Evolutionary conservation across 1,140 invertebrate species (phyloP).

Genomic region (Aphaenogaster rudis): DNA sequence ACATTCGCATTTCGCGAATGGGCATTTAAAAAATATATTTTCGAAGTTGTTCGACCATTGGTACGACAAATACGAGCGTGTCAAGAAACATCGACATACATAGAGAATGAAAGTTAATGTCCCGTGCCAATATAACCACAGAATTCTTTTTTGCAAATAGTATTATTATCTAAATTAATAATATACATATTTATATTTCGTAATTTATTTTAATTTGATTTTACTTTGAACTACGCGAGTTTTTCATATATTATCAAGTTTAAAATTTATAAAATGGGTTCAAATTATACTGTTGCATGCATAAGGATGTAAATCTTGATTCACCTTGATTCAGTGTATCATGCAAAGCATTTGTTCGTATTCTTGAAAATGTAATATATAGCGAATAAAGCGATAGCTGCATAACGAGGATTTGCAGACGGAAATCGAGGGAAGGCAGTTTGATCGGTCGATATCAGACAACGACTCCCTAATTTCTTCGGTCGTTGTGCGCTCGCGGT

Average conservation of each 20-base stretch:
- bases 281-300: background rate
- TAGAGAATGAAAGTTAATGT: constrained; percentile 22
- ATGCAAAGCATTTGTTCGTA: background rate
- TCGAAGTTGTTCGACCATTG: background rate
- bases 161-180: background rate
- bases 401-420: constrained; percentile 15
- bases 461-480: constrained; percentile 71
- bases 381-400: background rate
- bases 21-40: constrained; percentile 62
- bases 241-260: background rate
- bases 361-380: constrained; percentile 3
- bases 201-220: constrained; percentile 10
- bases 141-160: background rate
- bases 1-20: constrained; percentile 65
- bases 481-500: constrained; percentile 59
- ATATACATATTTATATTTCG: constrained; percentile 2
- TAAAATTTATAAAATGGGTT: background rate
- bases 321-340: background rate
- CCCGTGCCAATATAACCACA: background rate
- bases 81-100: background rate
- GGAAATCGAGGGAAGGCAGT: constrained; percentile 24
- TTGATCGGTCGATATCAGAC: constrained; percentile 55
- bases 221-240: background rate
- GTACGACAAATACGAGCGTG: background rate
- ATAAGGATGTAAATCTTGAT: background rate